Percentiles rank a stretch among this genome's conserved stretches.
These are phyloP conservation scores for Pachypanchax playfairii DNA, from an alignment of 2,113 vertebrate species.

Conservation along the genomic window DNA sequence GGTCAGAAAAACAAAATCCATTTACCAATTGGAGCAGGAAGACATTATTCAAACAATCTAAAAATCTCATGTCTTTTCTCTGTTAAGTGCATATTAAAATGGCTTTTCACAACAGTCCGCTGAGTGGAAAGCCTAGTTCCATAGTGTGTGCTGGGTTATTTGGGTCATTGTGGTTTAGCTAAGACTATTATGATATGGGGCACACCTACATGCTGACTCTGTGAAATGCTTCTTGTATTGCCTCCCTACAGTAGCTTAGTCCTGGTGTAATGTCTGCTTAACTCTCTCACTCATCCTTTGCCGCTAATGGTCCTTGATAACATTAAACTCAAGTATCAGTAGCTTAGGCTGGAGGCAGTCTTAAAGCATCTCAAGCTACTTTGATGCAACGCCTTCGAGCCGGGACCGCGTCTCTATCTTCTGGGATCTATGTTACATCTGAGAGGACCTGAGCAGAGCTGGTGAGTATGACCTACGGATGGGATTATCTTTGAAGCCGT, in stretches of 20 bases:
- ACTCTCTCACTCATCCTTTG: constrained; percentile 56
- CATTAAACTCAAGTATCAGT: constrained; percentile 42
- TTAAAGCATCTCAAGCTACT: constrained; percentile 29
- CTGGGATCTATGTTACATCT: background rate
- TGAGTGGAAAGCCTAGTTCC: constrained; percentile 11
- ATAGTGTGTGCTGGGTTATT: constrained; percentile 50
- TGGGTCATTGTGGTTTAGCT: constrained; percentile 70
- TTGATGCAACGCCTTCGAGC: background rate
- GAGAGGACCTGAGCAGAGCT: background rate
- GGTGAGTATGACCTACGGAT: no score
- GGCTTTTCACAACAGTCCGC: background rate
- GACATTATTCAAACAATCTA: constrained; percentile 4
- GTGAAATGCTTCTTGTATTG: constrained; percentile 51
- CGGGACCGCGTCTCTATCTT: background rate
- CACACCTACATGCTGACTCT: constrained; percentile 76
- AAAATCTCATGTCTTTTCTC: background rate
- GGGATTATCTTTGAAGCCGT: no score
- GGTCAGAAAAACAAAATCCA: constrained; percentile 44
- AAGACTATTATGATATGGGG: constrained; percentile 77
- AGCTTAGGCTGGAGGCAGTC: constrained; percentile 66
- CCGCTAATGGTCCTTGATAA: constrained; percentile 61
- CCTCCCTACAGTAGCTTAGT: constrained; percentile 59
- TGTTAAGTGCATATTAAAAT: background rate
- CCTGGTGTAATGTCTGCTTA: constrained; percentile 52
- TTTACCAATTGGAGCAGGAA: constrained; percentile 3